Evolutionary conservation across 2,888 invertebrate species (phyloP).

Genomic region (Dioctria linearis): DNA sequence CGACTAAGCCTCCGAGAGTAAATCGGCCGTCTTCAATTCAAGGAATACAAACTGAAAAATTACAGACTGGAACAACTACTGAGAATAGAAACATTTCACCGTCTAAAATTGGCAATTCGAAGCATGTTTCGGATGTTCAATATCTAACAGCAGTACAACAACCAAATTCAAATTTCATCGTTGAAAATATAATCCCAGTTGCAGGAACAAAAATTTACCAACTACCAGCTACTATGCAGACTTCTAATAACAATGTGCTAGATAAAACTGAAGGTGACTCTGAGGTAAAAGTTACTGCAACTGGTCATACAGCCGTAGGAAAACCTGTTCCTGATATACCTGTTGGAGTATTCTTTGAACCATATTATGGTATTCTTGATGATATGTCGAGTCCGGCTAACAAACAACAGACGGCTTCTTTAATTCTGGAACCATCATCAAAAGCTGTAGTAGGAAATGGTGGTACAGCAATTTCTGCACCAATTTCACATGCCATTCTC

Average conservation of each 20-base stretch:
- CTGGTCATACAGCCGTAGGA: constrained; percentile 66
- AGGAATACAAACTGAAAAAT: constrained; percentile 3
- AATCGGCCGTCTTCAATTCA: background rate
- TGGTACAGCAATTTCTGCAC: constrained; percentile 81
- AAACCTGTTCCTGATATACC: constrained; percentile 66
- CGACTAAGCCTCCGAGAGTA: constrained; percentile 59
- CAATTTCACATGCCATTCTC: constrained; percentile 78
- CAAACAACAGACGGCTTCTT: constrained; percentile 64
- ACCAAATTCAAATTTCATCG: constrained; percentile 66
- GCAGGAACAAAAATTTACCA: constrained; percentile 65
- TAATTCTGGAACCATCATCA: constrained; percentile 78
- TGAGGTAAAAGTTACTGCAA: constrained; percentile 65
- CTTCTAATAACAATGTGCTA: constrained; percentile 61
- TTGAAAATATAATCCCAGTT: constrained; percentile 66
- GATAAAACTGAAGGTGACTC: constrained; percentile 24
- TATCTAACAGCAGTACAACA: constrained; percentile 65
- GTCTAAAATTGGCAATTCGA: background rate
- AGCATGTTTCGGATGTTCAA: constrained; percentile 62
- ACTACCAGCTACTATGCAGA: constrained; percentile 50
- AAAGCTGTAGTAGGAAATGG: constrained; percentile 77
- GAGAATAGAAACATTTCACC: background rate
- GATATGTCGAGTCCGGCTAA: constrained; percentile 6
- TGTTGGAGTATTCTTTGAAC: constrained; percentile 67
- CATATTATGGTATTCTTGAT: constrained; percentile 62
- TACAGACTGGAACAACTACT: background rate